A percentile compares a stretch with the other conserved stretches of the same genome.
These are phyloP conservation scores for Junonia oenone DNA, from an alignment of 2,888 invertebrate genomes.

Conservation along the genomic window DNA sequence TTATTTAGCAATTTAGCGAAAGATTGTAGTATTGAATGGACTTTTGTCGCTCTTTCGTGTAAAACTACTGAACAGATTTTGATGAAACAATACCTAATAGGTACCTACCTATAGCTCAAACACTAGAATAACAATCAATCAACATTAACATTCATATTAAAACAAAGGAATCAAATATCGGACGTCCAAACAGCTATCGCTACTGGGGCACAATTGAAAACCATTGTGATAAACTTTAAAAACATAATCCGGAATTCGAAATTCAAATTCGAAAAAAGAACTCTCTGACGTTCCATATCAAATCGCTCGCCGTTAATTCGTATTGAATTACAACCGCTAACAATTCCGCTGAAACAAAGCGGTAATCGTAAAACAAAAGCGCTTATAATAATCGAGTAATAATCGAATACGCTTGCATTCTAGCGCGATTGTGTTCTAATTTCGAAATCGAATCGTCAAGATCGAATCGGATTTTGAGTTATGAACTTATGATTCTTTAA, in stretches of 20 bases:
- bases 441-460: conserved; percentile 36
- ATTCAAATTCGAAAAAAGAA: conserved; percentile 20
- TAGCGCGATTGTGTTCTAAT: conserved; percentile 43
- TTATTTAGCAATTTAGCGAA: no score
- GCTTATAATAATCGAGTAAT: conserved; percentile 5
- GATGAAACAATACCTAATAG: no score
- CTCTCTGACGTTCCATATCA: conserved; percentile 46
- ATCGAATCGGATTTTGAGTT: conserved; percentile 10
- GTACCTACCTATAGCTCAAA: no score
- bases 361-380: conserved; percentile 24
- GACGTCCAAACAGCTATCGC: neutral
- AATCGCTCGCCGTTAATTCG: conserved; percentile 66
- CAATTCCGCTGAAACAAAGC: conserved; percentile 43
- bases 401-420: conserved; percentile 39
- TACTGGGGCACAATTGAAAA: neutral
- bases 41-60: no score
- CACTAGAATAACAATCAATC: no score
- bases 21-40: no score
- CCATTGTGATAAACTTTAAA: neutral
- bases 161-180: neutral
- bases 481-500: neutral
- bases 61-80: no score
- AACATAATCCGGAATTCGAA: conserved; percentile 1
- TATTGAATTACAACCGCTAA: conserved; percentile 71
- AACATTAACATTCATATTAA: no score